These are phyloP conservation scores for Metopolophium dirhodum DNA, from an alignment of 1,140 invertebrate genomes.

Conservation along the genomic window DNA sequence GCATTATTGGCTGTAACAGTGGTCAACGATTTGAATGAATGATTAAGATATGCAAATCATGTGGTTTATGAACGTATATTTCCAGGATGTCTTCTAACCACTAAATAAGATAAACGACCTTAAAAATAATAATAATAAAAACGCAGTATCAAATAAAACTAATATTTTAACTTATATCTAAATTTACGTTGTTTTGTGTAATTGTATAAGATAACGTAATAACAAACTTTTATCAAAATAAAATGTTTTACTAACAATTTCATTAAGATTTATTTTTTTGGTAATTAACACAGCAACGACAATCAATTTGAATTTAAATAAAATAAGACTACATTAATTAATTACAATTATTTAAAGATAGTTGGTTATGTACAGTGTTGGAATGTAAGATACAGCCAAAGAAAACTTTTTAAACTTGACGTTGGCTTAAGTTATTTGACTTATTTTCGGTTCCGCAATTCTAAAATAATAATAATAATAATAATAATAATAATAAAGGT, in stretches of 20 bases:
- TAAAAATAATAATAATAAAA: not conserved
- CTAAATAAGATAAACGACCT: not conserved
- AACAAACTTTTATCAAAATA: not conserved
- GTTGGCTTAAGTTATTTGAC: not conserved
- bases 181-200: not conserved
- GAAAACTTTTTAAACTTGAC: not conserved
- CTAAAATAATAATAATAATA: constrained; percentile 20
- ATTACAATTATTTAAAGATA: not conserved
- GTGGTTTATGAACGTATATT: constrained; percentile 4
- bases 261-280: not conserved
- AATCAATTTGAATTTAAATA: constrained; percentile 9
- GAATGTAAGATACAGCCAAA: not conserved
- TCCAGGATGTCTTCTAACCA: not conserved
- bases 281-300: not conserved
- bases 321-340: not conserved
- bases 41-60: not conserved
- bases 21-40: constrained; percentile 6
- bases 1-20: not conserved
- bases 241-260: not conserved
- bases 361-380: constrained; percentile 1
- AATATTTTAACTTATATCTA: not conserved
- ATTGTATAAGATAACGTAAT: not conserved
- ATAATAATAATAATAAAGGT: not conserved
- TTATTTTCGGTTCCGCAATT: constrained; percentile 27
- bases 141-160: not conserved